A percentile compares a stretch with the other conserved stretches of the same genome.
phyloP scores from a whole-genome alignment of 2,797 vertebrate species.

The Muscicapa striata region DNA sequence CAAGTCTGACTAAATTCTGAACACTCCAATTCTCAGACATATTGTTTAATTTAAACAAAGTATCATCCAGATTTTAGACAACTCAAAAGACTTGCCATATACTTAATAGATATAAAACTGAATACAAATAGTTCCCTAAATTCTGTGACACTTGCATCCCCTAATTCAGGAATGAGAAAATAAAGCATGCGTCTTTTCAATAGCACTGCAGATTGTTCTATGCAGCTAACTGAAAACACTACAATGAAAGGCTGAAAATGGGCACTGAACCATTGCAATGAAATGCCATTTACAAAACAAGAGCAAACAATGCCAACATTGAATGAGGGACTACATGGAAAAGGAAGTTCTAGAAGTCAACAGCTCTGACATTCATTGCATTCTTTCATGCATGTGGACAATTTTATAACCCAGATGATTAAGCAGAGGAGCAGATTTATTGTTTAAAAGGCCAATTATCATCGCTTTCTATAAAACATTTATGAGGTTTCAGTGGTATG shows the following conservation, averaged over 20 bases:
- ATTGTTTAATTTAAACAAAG: neutral
- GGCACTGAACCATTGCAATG: constrained; percentile 31
- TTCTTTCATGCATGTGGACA: constrained; percentile 39
- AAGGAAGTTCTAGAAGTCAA: constrained; percentile 55
- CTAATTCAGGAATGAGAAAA: neutral
- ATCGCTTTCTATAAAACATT: neutral
- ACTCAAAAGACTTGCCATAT: neutral
- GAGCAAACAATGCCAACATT: constrained; percentile 54
- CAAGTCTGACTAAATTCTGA: neutral
- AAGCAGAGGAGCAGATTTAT: neutral
- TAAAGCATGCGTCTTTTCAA: neutral
- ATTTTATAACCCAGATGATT: constrained; percentile 33
- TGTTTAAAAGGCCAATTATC: constrained; percentile 7
- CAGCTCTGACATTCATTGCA: constrained; percentile 49
- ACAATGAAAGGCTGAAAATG: constrained; percentile 20
- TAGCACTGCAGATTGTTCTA: neutral
- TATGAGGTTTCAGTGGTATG: neutral
- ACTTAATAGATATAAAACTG: neutral
- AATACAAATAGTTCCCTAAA: neutral
- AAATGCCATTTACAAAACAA: constrained; percentile 53
- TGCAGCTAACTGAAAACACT: neutral
- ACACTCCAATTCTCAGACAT: neutral
- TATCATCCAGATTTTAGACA: neutral
- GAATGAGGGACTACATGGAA: constrained; percentile 14
- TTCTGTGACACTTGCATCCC: neutral